Conservation (phyloP, 2,888 invertebrate species). For the Orthosia incerta region DNA sequence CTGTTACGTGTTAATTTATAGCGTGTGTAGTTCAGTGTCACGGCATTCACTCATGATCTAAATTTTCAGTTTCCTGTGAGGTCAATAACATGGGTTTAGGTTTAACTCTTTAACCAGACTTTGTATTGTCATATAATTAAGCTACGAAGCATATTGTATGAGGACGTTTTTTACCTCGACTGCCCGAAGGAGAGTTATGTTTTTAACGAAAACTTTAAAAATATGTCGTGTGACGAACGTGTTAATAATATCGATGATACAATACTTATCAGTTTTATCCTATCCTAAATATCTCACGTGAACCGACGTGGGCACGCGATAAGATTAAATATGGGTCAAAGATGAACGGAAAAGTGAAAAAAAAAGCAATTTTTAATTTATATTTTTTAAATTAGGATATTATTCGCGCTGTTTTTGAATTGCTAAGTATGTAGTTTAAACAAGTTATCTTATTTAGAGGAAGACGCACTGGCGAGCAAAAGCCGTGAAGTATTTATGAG, state of each 20-base stretch:
- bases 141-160: background rate
- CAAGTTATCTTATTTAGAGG: conserved; percentile 4
- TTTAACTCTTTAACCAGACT: background rate
- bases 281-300: conserved; percentile 33
- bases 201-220: background rate
- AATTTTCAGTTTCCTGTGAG: conserved; percentile 39
- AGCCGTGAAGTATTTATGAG: conserved; percentile 7
- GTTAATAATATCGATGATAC: conserved; percentile 30
- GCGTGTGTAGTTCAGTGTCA: conserved; percentile 50
- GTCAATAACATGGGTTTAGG: conserved; percentile 50
- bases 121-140: background rate
- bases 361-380: too few species aligned
- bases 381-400: too few species aligned
- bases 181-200: too few species aligned
- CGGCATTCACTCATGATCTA: conserved; percentile 50
- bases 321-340: conserved; percentile 44
- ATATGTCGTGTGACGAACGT: background rate
- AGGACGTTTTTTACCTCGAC: too few species aligned
- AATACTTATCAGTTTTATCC: conserved; percentile 17
- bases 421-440: too few species aligned
- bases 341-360: conserved; percentile 4
- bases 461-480: conserved; percentile 2
- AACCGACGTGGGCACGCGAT: conserved; percentile 17
- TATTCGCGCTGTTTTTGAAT: too few species aligned
- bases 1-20: conserved; percentile 53